Conservation (phyloP, 2,888 invertebrate genomes). For the Lamproptera curius region DNA sequence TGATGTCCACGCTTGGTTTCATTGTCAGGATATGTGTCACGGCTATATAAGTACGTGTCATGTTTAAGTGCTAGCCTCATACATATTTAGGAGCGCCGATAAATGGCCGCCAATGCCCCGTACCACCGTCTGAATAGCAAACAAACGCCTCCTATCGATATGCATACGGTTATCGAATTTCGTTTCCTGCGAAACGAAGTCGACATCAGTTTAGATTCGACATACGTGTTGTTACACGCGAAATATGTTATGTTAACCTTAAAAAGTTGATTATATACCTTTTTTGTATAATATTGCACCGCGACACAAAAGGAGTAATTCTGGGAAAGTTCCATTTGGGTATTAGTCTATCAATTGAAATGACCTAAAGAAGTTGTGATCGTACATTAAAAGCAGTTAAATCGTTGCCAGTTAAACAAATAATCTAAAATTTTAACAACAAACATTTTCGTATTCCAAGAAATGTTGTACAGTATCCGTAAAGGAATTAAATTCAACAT, state of each 20-base stretch:
- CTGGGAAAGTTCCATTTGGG: not conserved
- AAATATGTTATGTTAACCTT: not conserved
- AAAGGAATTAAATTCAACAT: not conserved
- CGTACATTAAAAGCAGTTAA: no score
- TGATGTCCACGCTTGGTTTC: no score
- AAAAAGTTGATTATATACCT: not conserved
- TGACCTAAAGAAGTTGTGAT: no score
- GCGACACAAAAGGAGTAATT: not conserved
- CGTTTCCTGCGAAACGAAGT: constrained; percentile 58
- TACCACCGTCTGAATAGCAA: constrained; percentile 67
- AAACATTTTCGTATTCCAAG: no score
- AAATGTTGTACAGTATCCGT: not conserved
- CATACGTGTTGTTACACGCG: not conserved
- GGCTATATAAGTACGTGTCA: constrained; percentile 56
- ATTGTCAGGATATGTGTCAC: constrained; percentile 63
- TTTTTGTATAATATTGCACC: not conserved
- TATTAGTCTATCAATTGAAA: no score
- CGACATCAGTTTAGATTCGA: constrained; percentile 36
- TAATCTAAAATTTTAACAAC: no score
- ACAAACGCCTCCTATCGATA: constrained; percentile 50
- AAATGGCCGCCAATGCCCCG: constrained; percentile 57
- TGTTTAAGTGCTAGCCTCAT: constrained; percentile 52
- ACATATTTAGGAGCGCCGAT: constrained; percentile 62
- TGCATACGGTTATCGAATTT: constrained; percentile 61
- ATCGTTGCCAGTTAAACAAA: no score